Conservation (phyloP, 30 jellyfish, hydroid and myxozoan species). For the Calvadosia cruxmelitensis region DNA sequence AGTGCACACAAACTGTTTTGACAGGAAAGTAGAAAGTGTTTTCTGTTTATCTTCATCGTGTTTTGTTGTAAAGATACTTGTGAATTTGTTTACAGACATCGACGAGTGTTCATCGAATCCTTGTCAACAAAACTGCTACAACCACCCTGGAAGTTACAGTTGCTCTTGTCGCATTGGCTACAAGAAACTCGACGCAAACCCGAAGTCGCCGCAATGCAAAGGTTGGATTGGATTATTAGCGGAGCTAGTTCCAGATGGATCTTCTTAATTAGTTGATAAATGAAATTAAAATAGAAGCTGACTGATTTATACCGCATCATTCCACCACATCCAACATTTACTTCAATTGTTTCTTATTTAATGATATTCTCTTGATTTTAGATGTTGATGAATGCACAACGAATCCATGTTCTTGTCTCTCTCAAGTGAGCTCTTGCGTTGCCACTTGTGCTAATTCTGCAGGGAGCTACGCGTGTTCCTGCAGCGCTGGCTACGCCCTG, state of each 20-base stretch:
- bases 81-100: background rate
- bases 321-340: no score
- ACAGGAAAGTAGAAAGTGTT: no score
- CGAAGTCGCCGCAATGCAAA: background rate
- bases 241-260: no score
- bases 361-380: no score
- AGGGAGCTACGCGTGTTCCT: conserved; percentile 50
- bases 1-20: no score
- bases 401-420: conserved; percentile 31
- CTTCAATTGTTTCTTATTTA: no score
- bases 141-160: background rate
- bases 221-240: no score
- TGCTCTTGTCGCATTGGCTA: background rate
- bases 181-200: background rate
- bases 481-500: conserved; percentile 50
- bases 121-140: background rate
- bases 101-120: background rate
- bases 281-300: no score
- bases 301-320: no score
- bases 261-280: no score
- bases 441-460: conserved; percentile 19
- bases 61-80: background rate
- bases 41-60: no score
- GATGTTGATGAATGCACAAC: conserved; percentile 54
- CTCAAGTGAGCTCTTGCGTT: background rate